These are phyloP conservation scores for Harpagoxenus sublaevis DNA, from an alignment of 2,888 invertebrate species.

Conservation along the genomic window DNA sequence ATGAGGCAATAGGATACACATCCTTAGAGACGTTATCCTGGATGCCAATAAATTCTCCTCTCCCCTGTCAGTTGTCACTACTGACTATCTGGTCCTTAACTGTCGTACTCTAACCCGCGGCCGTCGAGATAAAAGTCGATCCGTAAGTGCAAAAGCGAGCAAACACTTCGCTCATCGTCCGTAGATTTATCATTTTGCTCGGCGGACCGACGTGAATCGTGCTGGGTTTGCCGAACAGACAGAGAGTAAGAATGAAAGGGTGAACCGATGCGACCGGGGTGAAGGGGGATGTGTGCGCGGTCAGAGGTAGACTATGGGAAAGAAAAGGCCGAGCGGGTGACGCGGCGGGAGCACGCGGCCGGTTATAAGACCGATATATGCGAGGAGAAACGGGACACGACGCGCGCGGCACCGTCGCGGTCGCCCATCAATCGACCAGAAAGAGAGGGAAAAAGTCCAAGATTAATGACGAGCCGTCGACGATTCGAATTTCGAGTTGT, in stretches of 20 bases:
- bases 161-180: slow-evolving; percentile 70
- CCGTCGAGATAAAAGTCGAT: slow-evolving; percentile 71
- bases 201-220: slow-evolving; percentile 66
- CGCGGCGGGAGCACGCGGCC: slow-evolving; percentile 37
- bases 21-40: background rate
- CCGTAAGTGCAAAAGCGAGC: slow-evolving; percentile 63
- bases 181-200: slow-evolving; percentile 71
- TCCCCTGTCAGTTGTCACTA: background rate
- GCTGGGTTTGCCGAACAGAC: slow-evolving; percentile 45
- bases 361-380: slow-evolving; percentile 51
- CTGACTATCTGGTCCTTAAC: slow-evolving; percentile 16
- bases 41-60: slow-evolving; percentile 32
- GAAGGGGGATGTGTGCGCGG: background rate
- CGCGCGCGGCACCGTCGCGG: slow-evolving; percentile 17
- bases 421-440: slow-evolving; percentile 47
- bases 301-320: background rate
- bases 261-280: background rate
- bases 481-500: slow-evolving; percentile 82
- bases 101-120: slow-evolving; percentile 17
- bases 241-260: slow-evolving; percentile 36
- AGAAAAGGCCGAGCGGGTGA: slow-evolving; percentile 49
- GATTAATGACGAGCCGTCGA: slow-evolving; percentile 80
- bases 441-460: slow-evolving; percentile 59
- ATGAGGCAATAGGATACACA: background rate
- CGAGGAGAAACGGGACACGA: slow-evolving; percentile 25